Conservation (phyloP, 2,113 vertebrate genomes). For the Fulica atra region DNA sequence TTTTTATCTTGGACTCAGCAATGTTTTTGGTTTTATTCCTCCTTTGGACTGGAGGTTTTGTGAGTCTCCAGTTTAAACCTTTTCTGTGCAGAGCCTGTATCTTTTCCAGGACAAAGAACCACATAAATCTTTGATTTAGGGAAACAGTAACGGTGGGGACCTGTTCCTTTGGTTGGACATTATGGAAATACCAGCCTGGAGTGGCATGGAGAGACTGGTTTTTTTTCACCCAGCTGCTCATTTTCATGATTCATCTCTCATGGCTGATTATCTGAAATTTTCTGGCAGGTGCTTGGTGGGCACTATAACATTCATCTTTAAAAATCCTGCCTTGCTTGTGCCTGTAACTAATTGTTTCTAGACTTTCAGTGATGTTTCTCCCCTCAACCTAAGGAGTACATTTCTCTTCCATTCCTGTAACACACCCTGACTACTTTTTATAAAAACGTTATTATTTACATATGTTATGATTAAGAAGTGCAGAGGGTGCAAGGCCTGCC, state of each 20-base stretch:
- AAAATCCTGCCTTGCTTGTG: neutral
- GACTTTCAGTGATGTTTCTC: neutral
- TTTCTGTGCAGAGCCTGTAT: neutral
- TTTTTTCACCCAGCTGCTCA: neutral
- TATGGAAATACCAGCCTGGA: neutral
- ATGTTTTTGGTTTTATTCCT: neutral
- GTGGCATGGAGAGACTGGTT: neutral
- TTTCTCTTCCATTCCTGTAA: neutral
- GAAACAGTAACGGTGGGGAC: neutral
- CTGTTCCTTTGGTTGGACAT: neutral
- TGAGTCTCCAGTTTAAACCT: neutral
- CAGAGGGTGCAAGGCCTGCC: neutral
- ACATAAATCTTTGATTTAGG: neutral
- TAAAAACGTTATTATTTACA: neutral
- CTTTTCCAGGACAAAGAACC: neutral
- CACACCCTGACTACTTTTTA: neutral
- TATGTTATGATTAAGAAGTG: neutral
- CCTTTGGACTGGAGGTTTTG: neutral
- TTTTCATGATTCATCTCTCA: neutral
- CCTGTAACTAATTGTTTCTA: neutral
- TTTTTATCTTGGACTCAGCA: neutral
- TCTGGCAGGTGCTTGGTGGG: neutral
- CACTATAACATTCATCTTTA: neutral
- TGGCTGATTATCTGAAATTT: neutral
- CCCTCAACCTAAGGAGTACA: neutral